Base-by-base conservation (phyloP, 1,140 invertebrate genomes). In the Probaryconus sp. region DNA sequence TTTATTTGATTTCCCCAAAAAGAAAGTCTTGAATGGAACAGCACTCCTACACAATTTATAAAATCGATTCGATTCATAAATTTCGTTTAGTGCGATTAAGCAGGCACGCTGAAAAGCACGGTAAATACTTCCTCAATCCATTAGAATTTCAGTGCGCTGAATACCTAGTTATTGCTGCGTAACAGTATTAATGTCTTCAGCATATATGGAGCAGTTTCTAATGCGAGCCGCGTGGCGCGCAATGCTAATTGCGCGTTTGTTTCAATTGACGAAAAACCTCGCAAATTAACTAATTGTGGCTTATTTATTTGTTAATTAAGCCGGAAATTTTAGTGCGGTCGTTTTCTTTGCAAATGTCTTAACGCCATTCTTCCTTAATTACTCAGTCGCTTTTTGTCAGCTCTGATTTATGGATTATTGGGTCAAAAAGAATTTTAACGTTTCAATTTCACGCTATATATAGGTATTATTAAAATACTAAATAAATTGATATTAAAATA, bases 101-200 rank as follows among this genome's bases (percentile, higher is more conserved):
- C 60, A 45, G 60, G 20, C 28, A 42, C 69, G 69, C 31, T 30
- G 63, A 67, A 72, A 75, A 55, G 56, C 51, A 24, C 37, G 26
- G 56, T 67, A 72, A 78, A 75, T 40, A 51, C 74, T 71, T 76
- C 68, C 63, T 61, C 69, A 56, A 53, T 58, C 47, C 55, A 65
- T 81, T 81, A 78, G 76, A 81, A 81, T 81, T 81, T 78, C 76
- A 81, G 61, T 35, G 78, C 51, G 71, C 78, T 72, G 68, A 72
- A 77, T 82, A 74, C 75, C 55, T 71, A 69, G 65, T 78, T 79
- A 79, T 72, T 76, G 74, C 70, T 69, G 76, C 78, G 78, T 79
- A 79, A 78, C 78, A 77, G 56, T 28, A 31, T 45, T 65, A 58
- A 75, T 61, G 50, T 69, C n/a, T 73, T 42, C 13, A 35, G 37